Evolutionary conservation across 2,797 vertebrate species (phyloP), one percentile per base, ranked within the genome.

Genomic region (Ciconia nigra): DNA sequence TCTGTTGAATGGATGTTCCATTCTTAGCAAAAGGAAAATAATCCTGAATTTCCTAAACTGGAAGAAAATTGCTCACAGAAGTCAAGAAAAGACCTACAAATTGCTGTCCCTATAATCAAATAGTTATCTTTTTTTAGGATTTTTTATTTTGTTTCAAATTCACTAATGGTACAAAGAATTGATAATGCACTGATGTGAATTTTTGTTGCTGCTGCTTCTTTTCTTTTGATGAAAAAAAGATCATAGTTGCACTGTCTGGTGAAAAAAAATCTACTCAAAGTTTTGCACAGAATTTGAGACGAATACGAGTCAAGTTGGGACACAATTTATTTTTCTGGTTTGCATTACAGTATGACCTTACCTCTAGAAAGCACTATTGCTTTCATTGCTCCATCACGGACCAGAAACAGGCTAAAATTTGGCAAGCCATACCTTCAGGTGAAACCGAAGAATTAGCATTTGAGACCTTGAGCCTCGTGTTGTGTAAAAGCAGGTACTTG

Each of bases 1-100:
- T 97, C 96, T 97, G 41, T 59, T 70, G 94, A 97, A 96, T 73
- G 52, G 79, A 91, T 94, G 89, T 83, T 93, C 89, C 44, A 74
- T 83, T 94, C 72, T 87, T 79, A 91, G 67, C 26, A 91, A 94
- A 92, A 96, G 39, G 79, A 79, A 96, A 97, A 91, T 72, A 80
- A 95, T 59, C 67, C 58, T 83, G 63, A 93, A 92, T 94, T 93
- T 92, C 63, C 70, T 77, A 77, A 96, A 88, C 54, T 44, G 78
- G n/a, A 83, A 84, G 41, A 92, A 93, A 89, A 83, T 77, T 95
- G 72, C 74, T 83, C 59, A 93, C 63, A 59, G 85, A 95, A 93
- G 37, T 96, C 78, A 96, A 77, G 37, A 94, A 87, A 90, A 81
- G 2, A 76, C 65, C 82, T 58, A 76, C 61, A 85, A 89, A 92